Evolutionary conservation across 1,140 invertebrate species (phyloP).

Genomic region (Brachionus angularis): DNA sequence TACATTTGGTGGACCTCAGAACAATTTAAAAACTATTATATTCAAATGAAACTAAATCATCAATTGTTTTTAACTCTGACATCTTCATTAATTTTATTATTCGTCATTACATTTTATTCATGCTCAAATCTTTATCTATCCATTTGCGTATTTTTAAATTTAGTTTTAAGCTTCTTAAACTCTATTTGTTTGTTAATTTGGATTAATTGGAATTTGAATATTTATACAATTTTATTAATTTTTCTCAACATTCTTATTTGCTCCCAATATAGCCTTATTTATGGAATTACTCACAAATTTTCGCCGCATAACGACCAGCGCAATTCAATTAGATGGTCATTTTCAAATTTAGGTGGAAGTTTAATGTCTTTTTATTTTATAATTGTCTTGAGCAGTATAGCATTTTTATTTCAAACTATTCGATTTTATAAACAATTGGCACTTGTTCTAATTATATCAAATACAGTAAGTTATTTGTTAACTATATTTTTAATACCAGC

Average conservation of each 20-base stretch:
- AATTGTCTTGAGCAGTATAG: neutral
- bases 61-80: neutral
- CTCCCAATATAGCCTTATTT: neutral
- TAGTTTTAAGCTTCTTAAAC: neutral
- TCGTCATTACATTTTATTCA: conserved; percentile 14
- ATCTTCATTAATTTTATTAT: neutral
- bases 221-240: conserved; percentile 14
- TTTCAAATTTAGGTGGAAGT: conserved; percentile 12
- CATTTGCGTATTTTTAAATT: neutral
- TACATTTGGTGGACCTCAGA: conserved; percentile 19
- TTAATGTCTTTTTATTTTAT: neutral
- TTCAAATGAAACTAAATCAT: conserved; percentile 18
- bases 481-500: neutral
- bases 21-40: conserved; percentile 34
- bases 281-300: neutral
- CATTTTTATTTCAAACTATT: neutral
- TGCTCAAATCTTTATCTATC: conserved; percentile 4
- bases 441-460: neutral
- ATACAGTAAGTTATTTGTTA: conserved; percentile 18
- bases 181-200: neutral
- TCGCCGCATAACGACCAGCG: neutral
- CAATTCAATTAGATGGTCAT: neutral
- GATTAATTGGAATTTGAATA: neutral
- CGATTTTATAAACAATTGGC: neutral
- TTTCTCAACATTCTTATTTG: conserved; percentile 1